Conservation (phyloP, 2,888 invertebrate species). For the Spisula subtruncata region DNA sequence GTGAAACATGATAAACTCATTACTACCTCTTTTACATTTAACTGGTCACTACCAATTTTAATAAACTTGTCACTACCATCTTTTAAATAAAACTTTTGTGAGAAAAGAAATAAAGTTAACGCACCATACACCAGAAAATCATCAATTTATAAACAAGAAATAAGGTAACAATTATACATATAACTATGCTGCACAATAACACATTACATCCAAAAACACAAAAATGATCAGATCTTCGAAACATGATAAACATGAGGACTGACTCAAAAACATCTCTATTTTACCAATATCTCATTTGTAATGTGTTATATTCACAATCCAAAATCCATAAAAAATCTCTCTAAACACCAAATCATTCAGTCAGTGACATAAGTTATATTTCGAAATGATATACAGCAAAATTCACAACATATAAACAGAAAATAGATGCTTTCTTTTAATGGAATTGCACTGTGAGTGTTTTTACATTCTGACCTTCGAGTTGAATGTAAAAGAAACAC, state of each 20-base stretch:
- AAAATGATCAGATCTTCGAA: not conserved
- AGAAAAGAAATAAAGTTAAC: too few species aligned
- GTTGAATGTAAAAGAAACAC: not conserved
- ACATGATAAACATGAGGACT: constrained; percentile 11
- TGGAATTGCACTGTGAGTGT: not conserved
- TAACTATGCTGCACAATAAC: not conserved
- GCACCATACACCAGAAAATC: too few species aligned
- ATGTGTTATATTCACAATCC: constrained; percentile 6
- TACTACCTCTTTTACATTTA: too few species aligned
- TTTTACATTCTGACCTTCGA: not conserved
- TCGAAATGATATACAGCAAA: not conserved
- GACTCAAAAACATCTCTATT: constrained; percentile 7
- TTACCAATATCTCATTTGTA: not conserved
- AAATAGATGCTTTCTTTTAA: constrained; percentile 5
- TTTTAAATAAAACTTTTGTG: too few species aligned
- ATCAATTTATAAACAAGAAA: not conserved
- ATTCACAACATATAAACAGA: constrained; percentile 24
- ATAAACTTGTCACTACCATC: too few species aligned
- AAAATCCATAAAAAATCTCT: not conserved
- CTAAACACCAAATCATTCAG: not conserved
- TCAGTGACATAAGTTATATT: constrained; percentile 6
- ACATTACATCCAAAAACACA: not conserved
- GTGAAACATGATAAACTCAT: too few species aligned
- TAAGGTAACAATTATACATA: not conserved
- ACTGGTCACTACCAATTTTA: too few species aligned